phyloP scores from a whole-genome alignment of 2,888 invertebrate genomes.

The Cybosia mesomella region DNA sequence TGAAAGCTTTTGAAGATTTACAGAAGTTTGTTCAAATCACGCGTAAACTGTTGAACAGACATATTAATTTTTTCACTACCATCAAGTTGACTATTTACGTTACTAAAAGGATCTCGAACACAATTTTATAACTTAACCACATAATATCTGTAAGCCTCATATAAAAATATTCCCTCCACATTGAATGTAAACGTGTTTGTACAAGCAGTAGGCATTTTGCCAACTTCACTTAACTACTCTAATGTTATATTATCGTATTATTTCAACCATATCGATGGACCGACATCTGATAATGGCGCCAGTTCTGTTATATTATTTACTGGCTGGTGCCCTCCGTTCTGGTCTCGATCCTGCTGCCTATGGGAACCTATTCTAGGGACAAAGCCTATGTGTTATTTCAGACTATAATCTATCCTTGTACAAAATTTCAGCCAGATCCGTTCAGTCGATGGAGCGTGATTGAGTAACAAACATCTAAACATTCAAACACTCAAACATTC shows the following conservation, averaged over 20 bases:
- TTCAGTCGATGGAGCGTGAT: no score
- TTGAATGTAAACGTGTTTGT: constrained; percentile 49
- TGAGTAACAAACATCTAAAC: no score
- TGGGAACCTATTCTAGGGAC: no score
- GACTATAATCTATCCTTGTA: no score
- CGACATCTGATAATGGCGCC: constrained; percentile 34
- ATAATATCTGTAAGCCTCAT: neutral
- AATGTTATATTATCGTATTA: constrained; percentile 70
- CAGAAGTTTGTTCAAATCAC: no score
- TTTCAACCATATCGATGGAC: constrained; percentile 50
- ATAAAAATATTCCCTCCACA: constrained; percentile 41
- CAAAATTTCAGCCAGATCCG: no score
- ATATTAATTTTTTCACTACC: neutral
- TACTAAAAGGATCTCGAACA: neutral
- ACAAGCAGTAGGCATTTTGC: constrained; percentile 53
- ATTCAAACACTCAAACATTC: no score
- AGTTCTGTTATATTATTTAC: constrained; percentile 20
- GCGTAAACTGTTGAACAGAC: no score
- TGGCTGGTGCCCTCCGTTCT: no score
- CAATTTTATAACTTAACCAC: neutral
- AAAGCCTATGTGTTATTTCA: no score
- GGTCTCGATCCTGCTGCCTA: no score
- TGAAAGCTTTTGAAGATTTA: no score
- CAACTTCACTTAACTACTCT: constrained; percentile 62
- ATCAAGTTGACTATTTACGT: neutral